Evolutionary conservation across 2,888 invertebrate species (phyloP).

Genomic region (Harmothoe impar): DNA sequence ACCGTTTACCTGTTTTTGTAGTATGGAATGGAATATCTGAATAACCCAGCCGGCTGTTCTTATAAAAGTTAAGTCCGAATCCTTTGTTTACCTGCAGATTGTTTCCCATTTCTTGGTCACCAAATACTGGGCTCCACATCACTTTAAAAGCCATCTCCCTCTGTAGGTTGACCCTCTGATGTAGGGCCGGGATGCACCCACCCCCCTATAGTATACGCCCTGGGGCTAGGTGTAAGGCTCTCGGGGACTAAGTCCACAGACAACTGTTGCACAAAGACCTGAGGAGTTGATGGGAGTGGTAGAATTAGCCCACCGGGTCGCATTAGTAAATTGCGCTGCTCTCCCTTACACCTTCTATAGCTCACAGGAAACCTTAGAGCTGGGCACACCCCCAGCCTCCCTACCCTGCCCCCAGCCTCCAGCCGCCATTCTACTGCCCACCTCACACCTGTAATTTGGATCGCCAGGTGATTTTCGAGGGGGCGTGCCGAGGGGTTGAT

Average conservation of each 20-base stretch:
- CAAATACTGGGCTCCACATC: neutral
- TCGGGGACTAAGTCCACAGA: constrained; percentile 32
- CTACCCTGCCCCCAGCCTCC: neutral
- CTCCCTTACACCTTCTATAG: neutral
- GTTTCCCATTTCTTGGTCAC: too few relatives aligned
- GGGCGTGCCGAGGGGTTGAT: neutral
- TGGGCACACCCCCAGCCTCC: neutral
- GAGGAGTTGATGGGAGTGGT: constrained; percentile 43
- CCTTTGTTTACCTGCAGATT: too few relatives aligned
- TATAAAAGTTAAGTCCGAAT: too few relatives aligned
- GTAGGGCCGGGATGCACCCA: too few relatives aligned
- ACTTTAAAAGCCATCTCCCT: neutral
- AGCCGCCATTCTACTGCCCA: neutral
- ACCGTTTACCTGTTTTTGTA: too few relatives aligned
- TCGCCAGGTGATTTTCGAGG: constrained; percentile 58
- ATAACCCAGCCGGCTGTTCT: too few relatives aligned
- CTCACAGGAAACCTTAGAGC: constrained; percentile 29
- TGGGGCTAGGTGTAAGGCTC: neutral
- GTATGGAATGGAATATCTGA: too few relatives aligned
- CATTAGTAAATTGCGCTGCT: constrained; percentile 55
- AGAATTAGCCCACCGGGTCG: neutral
- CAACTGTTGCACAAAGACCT: constrained; percentile 23
- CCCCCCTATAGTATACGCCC: neutral
- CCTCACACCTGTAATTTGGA: constrained; percentile 60
- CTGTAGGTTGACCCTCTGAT: neutral